Evolutionary conservation across 1,140 invertebrate species (phyloP).

Genomic region (Wiebesia pumilae): DNA sequence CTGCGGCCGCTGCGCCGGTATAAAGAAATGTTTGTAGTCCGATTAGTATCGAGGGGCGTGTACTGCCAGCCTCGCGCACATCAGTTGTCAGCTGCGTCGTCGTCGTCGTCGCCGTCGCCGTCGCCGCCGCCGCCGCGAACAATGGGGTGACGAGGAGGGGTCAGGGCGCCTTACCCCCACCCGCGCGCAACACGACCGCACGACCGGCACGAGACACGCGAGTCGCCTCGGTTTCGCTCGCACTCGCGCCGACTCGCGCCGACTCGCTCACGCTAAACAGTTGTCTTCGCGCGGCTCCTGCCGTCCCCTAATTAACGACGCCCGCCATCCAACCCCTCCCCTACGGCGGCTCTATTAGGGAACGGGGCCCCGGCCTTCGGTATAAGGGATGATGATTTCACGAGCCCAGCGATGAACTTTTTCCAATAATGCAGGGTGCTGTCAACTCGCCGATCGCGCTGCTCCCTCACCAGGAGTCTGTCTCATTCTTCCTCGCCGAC

Average conservation of each 20-base stretch:
- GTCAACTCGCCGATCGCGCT: too few relatives aligned
- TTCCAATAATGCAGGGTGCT: too few relatives aligned
- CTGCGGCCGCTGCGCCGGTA: constrained; percentile 10
- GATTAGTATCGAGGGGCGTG: constrained; percentile 50
- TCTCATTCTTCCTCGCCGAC: constrained; percentile 49
- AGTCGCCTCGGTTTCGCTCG: not conserved
- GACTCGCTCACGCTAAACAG: constrained; percentile 7
- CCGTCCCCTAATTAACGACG: not conserved
- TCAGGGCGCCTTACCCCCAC: constrained; percentile 55
- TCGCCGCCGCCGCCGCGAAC: not conserved
- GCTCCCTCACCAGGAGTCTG: not conserved
- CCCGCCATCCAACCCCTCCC: not conserved
- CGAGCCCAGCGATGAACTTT: too few relatives aligned
- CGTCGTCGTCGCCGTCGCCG: not conserved
- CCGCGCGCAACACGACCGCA: not conserved
- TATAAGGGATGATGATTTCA: too few relatives aligned
- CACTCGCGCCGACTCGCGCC: not conserved
- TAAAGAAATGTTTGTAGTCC: constrained; percentile 49
- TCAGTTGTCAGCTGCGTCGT: constrained; percentile 51
- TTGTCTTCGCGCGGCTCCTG: not conserved
- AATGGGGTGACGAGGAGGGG: not conserved
- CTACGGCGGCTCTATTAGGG: too few relatives aligned
- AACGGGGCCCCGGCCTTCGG: too few relatives aligned
- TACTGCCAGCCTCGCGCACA: constrained; percentile 49
- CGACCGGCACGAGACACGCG: constrained; percentile 11